Conservation (phyloP, 2,113 vertebrate species). For the Dinomys branickii region DNA sequence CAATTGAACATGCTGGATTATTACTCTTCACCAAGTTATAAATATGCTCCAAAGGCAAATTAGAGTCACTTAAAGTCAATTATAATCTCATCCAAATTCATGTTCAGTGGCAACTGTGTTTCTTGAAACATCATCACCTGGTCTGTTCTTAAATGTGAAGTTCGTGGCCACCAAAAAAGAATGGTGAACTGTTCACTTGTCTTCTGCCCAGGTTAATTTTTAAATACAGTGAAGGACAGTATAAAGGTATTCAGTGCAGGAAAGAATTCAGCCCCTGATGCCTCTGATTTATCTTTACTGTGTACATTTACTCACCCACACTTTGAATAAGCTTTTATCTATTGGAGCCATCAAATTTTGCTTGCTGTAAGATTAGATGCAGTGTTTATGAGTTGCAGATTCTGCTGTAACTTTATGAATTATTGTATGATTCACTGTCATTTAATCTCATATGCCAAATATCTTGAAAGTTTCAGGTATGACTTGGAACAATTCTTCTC, state of each 20-base stretch:
- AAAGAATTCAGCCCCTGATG: background rate
- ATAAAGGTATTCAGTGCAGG: background rate
- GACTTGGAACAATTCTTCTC: background rate
- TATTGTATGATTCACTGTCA: background rate
- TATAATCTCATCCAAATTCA: background rate
- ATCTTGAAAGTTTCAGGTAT: conserved; percentile 9
- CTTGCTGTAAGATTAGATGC: background rate
- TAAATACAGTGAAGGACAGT: background rate
- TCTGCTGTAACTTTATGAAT: background rate
- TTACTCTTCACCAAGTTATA: conserved; percentile 26
- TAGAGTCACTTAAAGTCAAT: background rate
- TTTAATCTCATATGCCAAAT: background rate
- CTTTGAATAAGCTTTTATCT: background rate
- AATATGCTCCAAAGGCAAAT: conserved; percentile 56
- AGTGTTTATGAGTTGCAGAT: background rate
- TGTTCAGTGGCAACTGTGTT: background rate
- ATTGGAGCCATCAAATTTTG: background rate
- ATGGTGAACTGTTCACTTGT: background rate
- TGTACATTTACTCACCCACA: background rate
- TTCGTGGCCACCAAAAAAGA: background rate
- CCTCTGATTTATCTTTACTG: background rate
- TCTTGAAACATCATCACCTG: background rate
- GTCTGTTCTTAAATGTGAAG: background rate
- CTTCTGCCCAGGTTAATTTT: background rate
- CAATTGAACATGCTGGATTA: conserved; percentile 11